Base-by-base conservation (phyloP, 1,140 invertebrate species). In the Hyposmocoma kahamanoa region DNA sequence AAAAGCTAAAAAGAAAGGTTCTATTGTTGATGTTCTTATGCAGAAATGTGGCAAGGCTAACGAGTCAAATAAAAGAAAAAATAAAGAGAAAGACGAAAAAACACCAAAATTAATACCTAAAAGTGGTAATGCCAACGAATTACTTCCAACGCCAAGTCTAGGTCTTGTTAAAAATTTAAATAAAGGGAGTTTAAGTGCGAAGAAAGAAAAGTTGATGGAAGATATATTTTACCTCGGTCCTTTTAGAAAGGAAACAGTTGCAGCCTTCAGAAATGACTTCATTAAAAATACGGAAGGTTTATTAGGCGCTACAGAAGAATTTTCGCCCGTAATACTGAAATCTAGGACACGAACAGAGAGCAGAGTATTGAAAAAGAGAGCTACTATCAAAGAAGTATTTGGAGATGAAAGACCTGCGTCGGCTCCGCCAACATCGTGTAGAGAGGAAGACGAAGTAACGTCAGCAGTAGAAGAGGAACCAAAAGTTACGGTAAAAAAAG, bases 301-400 rank as follows among this genome's bases (percentile, higher is more conserved):
- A 42, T 80, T 87, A 46, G 87, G 84, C 59, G 81, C 88, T 47
- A 88, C 85, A 30, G 87, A 88, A 73, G 86, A 88, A 50, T 93
- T 94, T 62, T 89, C 91, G 8, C 91, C 93, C 0, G 88, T 93
- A 17, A 89, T 94, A 13, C 66, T 94, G 38, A 92, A 93, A 63
- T 92, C 92, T 19, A 86, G 93, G 56, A 94, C 93, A 3, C 87
- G 93, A 59, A 94, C 91, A 13, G 92, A 94, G 71, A 93, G 91
- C n/a, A 88, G 92, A 55, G 87, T 93, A 15, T 78, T 93, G 62
- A 93, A 93, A 72, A 91, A 93, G 59, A 87, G 92, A 59, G 92
- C 93, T 8, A 94, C 92, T 1, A 94, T 94, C 22, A 90, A 92
- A 53, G 92, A 94, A 76, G 92, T 94, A 0, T 95, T 94, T 72